A percentile compares a stretch with the other conserved stretches of the same genome.
These are phyloP conservation scores for Monomorium pharaonis DNA, from an alignment of 1,140 invertebrate genomes.

Conservation along the genomic window DNA sequence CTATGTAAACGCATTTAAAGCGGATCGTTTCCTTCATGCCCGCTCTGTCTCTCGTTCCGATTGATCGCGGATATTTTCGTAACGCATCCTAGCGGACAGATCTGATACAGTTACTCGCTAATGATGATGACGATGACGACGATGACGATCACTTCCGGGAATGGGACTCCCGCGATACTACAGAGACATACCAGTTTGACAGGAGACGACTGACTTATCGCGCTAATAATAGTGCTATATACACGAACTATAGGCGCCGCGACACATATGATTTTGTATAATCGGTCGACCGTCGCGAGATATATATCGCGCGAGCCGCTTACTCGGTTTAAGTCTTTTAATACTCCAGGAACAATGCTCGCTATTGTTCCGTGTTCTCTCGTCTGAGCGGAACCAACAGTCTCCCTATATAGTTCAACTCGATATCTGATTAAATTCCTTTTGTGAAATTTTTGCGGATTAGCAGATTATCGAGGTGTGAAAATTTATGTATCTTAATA, in stretches of 20 bases:
- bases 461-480: conserved; percentile 6
- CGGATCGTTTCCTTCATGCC: conserved; percentile 28
- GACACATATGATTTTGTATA: conserved; percentile 24
- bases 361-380: conserved; percentile 19
- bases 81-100: neutral
- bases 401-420: neutral
- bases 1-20: conserved; percentile 55
- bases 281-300: conserved; percentile 24
- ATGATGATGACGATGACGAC: neutral
- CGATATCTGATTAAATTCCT: neutral
- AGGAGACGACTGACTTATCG: conserved; percentile 34
- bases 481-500: neutral
- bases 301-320: conserved; percentile 36
- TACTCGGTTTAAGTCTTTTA: conserved; percentile 13
- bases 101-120: conserved; percentile 21
- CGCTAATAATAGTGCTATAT: conserved; percentile 43
- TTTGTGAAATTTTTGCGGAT: neutral
- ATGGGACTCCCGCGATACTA: neutral
- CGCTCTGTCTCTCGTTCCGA: conserved; percentile 4
- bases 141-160: neutral
- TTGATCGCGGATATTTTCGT: conserved; percentile 16
- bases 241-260: neutral
- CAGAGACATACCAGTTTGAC: conserved; percentile 23
- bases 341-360: conserved; percentile 24
- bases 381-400: neutral